Conservation (phyloP, 1,140 invertebrate species). For the Dendrolimus punctatus region DNA sequence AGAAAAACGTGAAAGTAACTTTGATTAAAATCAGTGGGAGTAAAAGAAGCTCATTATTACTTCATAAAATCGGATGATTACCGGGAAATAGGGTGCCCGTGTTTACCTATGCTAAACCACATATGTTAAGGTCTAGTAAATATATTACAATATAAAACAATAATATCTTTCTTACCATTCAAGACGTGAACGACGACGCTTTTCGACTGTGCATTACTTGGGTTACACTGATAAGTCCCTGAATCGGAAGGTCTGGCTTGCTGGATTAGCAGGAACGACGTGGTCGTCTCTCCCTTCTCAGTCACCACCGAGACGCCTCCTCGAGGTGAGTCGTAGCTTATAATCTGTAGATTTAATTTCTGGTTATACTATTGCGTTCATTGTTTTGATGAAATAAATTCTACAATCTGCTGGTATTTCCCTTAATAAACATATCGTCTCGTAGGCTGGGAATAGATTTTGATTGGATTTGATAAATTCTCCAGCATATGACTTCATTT, state of each 20-base stretch:
- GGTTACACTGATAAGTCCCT: constrained; percentile 87
- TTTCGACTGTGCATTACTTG: constrained; percentile 89
- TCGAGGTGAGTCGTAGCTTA: constrained; percentile 74
- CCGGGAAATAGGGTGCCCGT: no score
- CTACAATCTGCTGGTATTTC: no score
- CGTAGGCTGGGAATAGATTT: no score
- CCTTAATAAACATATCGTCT: no score
- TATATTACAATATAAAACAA: background rate
- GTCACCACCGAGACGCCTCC: constrained; percentile 89
- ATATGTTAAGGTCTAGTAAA: background rate
- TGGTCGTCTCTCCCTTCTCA: constrained; percentile 88
- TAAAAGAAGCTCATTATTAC: no score
- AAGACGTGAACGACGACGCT: constrained; percentile 91
- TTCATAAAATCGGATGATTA: no score
- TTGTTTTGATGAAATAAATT: no score
- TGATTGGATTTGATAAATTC: no score
- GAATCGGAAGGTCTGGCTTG: constrained; percentile 84
- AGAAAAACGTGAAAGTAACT: background rate
- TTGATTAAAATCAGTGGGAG: constrained; percentile 2
- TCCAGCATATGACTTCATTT: no score
- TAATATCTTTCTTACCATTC: constrained; percentile 82
- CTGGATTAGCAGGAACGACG: constrained; percentile 87
- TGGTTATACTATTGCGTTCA: no score
- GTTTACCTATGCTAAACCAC: no score
- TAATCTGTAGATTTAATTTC: constrained; percentile 39